Evolutionary conservation across 2,888 invertebrate genomes (phyloP).

Genomic region (Drosophila anomalata): DNA sequence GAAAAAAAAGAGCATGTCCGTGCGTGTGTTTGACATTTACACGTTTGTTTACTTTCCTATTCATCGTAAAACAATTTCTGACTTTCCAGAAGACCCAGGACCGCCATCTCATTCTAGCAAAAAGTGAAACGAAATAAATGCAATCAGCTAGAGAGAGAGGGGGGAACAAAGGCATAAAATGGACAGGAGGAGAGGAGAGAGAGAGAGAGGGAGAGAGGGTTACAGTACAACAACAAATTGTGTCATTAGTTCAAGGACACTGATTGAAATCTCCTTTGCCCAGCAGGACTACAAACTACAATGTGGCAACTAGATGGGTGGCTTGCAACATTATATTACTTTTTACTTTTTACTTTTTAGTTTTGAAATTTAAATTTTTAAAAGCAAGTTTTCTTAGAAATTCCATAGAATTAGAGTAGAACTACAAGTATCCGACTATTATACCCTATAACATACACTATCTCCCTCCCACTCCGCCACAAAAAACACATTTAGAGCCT

Average conservation of each 20-base stretch:
- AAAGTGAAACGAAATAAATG: slow-evolving; percentile 21
- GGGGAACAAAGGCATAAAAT: neutral
- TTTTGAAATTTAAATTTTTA: too few species aligned
- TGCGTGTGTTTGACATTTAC: slow-evolving; percentile 46
- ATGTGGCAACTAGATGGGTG: slow-evolving; percentile 5
- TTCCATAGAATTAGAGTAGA: too few species aligned
- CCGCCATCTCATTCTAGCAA: neutral
- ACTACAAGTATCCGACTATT: too few species aligned
- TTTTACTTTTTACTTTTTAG: too few species aligned
- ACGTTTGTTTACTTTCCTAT: slow-evolving; percentile 53
- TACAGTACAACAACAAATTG: slow-evolving; percentile 45
- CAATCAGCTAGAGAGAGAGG: slow-evolving; percentile 11
- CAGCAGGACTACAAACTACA: slow-evolving; percentile 43
- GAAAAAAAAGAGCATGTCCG: slow-evolving; percentile 8
- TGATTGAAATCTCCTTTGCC: slow-evolving; percentile 55
- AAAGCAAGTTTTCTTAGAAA: too few species aligned
- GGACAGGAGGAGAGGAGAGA: neutral
- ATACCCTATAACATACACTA: too few species aligned
- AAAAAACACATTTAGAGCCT: neutral
- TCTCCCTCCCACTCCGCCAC: too few species aligned
- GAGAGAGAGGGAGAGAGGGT: neutral
- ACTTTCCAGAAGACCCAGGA: slow-evolving; percentile 19
- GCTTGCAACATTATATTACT: neutral
- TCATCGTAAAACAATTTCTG: slow-evolving; percentile 54
- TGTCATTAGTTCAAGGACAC: slow-evolving; percentile 63